Evolutionary conservation across 2,797 vertebrate species (phyloP).

Genomic region (Lepus townsendii): DNA sequence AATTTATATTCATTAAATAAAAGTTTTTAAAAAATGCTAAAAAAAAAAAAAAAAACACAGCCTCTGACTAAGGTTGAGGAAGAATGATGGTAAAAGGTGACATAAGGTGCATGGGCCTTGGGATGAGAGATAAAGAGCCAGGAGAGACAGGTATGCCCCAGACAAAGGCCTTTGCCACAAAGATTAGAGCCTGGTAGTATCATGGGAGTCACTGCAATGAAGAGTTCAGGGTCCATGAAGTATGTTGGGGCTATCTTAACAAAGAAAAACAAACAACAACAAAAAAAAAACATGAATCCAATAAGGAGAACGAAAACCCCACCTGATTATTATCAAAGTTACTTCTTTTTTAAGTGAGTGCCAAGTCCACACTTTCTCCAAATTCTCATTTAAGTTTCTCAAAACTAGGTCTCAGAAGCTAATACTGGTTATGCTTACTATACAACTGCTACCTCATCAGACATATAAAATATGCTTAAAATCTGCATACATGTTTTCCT

Average conservation of each 20-base stretch:
- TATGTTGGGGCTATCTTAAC: no score
- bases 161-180: neutral
- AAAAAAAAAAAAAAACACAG: neutral
- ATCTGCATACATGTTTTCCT: rapidly evolving
- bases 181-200: neutral
- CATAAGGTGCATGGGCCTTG: rapidly evolving
- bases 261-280: no score
- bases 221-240: neutral
- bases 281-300: neutral
- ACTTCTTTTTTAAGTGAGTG: neutral
- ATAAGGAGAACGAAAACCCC: neutral
- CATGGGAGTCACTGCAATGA: rapidly evolving
- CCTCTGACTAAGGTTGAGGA: neutral
- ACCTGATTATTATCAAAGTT: neutral
- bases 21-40: no score
- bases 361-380: neutral
- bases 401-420: neutral
- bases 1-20: no score
- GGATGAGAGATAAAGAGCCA: neutral
- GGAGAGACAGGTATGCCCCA: neutral
- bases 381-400: neutral
- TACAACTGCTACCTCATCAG: neutral
- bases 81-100: neutral
- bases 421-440: neutral
- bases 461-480: neutral